phyloP scores from a whole-genome alignment of 2,797 vertebrate genomes.

The Falco novaeseelandiae region DNA sequence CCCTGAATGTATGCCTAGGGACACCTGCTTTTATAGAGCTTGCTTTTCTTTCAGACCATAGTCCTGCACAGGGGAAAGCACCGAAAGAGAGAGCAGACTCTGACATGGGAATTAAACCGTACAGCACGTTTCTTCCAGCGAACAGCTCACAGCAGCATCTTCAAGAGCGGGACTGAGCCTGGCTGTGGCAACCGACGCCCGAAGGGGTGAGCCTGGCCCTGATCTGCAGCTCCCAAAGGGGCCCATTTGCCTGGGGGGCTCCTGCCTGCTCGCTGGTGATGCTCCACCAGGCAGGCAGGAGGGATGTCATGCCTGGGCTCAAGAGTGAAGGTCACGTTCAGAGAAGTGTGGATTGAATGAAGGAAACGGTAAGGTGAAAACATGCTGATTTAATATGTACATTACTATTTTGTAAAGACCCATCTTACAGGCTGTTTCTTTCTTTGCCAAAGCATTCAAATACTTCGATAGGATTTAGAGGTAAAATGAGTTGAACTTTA shows the following conservation, averaged over 20 bases:
- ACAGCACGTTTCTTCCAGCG: not conserved
- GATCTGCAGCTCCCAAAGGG: not conserved
- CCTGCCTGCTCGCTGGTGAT: not conserved
- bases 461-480: not conserved
- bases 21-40: not conserved
- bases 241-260: fast-evolving
- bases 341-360: not conserved
- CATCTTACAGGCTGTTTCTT: not conserved
- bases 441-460: not conserved
- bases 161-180: not conserved
- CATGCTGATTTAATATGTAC: not conserved
- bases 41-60: not conserved
- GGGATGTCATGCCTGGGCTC: not conserved
- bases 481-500: slow-evolving; percentile 30
- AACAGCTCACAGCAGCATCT: not conserved
- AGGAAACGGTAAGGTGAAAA: not conserved
- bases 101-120: not conserved
- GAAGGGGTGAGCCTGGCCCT: not conserved
- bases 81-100: not conserved
- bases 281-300: not conserved
- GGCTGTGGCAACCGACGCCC: not conserved
- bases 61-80: not conserved
- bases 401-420: not conserved
- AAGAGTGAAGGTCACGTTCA: not conserved
- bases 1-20: not conserved